Percentiles rank a stretch among this genome's conserved stretches.
phyloP scores from a whole-genome alignment of 2,797 vertebrate genomes.

The Chaenodraco wilsoni region DNA sequence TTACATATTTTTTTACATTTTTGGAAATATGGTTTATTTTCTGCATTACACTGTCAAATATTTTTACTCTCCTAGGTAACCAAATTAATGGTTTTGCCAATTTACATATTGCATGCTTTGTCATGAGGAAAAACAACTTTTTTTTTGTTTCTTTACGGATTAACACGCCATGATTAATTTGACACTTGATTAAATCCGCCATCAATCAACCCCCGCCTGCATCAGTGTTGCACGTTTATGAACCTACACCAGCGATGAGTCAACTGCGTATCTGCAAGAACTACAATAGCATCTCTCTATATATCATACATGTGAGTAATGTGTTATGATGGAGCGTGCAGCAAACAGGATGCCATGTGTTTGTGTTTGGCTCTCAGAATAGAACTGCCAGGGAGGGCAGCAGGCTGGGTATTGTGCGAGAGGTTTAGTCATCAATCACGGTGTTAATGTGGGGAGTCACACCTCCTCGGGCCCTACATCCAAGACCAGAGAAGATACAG shows the following conservation, averaged over 20 bases:
- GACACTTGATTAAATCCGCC: conserved; percentile 58
- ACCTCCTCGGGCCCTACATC: conserved; percentile 48
- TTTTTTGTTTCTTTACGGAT: conserved; percentile 29
- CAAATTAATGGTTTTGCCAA: not conserved
- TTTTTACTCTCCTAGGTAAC: not conserved
- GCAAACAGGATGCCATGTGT: conserved; percentile 28
- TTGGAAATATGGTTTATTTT: conserved; percentile 6
- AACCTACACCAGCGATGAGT: conserved; percentile 48
- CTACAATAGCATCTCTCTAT: conserved; percentile 44
- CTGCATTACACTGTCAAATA: conserved; percentile 4
- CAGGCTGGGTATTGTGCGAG: conserved; percentile 25
- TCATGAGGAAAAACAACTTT: conserved; percentile 16
- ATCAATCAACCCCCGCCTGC: conserved; percentile 50
- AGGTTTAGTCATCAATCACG: conserved; percentile 64
- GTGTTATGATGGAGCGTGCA: conserved; percentile 60
- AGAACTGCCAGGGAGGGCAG: conserved; percentile 37
- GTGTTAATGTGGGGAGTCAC: conserved; percentile 66
- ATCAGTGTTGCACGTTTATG: conserved; percentile 30
- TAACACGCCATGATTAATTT: conserved; percentile 44
- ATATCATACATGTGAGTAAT: conserved; percentile 58
- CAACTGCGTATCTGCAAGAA: conserved; percentile 48
- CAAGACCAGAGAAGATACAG: conserved; percentile 30
- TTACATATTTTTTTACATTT: conserved; percentile 35
- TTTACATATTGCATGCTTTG: conserved; percentile 36
- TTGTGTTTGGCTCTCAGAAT: conserved; percentile 53